phyloP scores from a whole-genome alignment of 2,888 invertebrate genomes.

The Capitulum mitella region DNA sequence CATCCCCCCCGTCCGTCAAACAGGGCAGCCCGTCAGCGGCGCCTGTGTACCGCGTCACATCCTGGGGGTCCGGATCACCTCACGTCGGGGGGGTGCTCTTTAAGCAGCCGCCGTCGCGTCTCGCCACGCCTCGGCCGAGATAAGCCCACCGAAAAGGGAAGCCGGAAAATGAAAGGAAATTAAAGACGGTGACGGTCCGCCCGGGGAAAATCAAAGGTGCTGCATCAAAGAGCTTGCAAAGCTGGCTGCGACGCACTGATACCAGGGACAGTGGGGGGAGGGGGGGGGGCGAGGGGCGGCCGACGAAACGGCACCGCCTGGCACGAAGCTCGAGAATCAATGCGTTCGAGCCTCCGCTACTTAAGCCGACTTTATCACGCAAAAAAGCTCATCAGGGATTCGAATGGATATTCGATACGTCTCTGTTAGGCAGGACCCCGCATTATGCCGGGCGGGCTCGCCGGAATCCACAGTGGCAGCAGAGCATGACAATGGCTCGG shows the following conservation, averaged over 20 bases:
- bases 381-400: neutral
- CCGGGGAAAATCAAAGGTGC: neutral
- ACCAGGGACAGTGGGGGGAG: neutral
- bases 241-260: neutral
- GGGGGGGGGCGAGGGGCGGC: too few species aligned
- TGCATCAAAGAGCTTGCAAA: neutral
- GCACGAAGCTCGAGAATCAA: neutral
- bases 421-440: too few species aligned
- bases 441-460: too few species aligned
- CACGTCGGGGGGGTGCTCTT: too few species aligned
- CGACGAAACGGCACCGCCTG: too few species aligned
- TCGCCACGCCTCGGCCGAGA: neutral
- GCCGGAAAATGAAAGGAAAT: constrained; percentile 10
- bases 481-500: neutral
- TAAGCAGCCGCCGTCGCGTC: too few species aligned
- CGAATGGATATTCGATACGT: neutral
- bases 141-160: neutral
- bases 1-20: too few species aligned
- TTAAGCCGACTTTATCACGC: neutral
- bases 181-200: neutral
- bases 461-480: neutral
- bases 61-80: too few species aligned
- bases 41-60: too few species aligned
- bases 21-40: too few species aligned
- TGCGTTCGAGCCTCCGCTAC: neutral